These are phyloP conservation scores for Drosophila biarmipes DNA, from an alignment of 1,140 invertebrate species.

Conservation along the genomic window DNA sequence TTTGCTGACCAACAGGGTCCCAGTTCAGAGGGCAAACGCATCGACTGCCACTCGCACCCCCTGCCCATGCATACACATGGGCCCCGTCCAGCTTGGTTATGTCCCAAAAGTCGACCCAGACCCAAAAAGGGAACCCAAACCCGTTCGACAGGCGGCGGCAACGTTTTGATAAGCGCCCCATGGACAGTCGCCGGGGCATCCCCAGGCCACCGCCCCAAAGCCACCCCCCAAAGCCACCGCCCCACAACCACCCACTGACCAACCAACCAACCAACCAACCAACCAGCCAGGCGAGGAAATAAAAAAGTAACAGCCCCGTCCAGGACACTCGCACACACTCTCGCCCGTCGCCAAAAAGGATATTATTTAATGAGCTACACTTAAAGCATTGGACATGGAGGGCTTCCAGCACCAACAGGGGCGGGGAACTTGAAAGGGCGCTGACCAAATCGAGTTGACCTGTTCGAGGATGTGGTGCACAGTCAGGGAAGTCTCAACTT, in stretches of 20 bases:
- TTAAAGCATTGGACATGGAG: slow-evolving; percentile 61
- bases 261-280: slow-evolving; percentile 7
- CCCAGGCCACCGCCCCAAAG: background rate
- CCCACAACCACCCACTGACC: background rate
- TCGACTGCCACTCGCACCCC: slow-evolving; percentile 37
- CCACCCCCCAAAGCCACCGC: background rate
- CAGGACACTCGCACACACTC: slow-evolving; percentile 28
- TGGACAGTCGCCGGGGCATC: slow-evolving; percentile 34
- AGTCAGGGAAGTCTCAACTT: too few species aligned
- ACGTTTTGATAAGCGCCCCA: slow-evolving; percentile 76
- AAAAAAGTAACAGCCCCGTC: slow-evolving; percentile 44
- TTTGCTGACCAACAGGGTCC: slow-evolving; percentile 69
- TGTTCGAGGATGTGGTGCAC: slow-evolving; percentile 23
- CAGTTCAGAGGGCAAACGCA: slow-evolving; percentile 80
- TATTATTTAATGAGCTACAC: slow-evolving; percentile 83
- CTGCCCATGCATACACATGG: background rate
- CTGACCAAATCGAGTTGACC: slow-evolving; percentile 74
- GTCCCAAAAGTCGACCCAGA: slow-evolving; percentile 58
- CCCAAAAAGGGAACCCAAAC: slow-evolving; percentile 19
- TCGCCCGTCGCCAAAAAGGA: slow-evolving; percentile 67
- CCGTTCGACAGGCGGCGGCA: slow-evolving; percentile 72
- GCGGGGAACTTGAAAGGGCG: background rate
- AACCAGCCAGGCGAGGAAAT: slow-evolving; percentile 21
- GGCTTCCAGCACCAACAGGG: slow-evolving; percentile 6
- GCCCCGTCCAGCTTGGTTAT: slow-evolving; percentile 14